These are phyloP conservation scores for Thunnus thynnus DNA, from an alignment of 2,113 vertebrate genomes.

Conservation along the genomic window DNA sequence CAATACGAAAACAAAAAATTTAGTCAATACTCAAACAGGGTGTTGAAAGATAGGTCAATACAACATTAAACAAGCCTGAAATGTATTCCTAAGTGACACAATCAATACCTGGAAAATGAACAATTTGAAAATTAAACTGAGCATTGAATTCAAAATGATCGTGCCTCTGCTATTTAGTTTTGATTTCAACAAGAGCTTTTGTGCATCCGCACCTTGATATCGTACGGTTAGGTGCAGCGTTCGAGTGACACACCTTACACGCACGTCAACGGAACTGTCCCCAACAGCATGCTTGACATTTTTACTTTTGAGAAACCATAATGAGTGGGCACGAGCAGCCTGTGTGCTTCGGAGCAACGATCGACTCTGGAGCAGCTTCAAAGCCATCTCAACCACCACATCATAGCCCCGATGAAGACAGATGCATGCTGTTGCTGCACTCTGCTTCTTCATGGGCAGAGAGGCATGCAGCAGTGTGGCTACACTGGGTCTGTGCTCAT, in stretches of 20 bases:
- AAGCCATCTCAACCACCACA: slow-evolving; percentile 39
- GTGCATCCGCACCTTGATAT: not conserved
- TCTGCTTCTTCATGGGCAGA: slow-evolving; percentile 24
- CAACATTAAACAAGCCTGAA: not conserved
- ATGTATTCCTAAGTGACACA: not conserved
- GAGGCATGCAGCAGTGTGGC: slow-evolving; percentile 39
- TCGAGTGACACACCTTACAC: not conserved
- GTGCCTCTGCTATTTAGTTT: not conserved
- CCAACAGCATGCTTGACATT: slow-evolving; percentile 45
- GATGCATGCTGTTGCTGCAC: slow-evolving; percentile 20
- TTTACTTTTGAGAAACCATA: slow-evolving; percentile 38
- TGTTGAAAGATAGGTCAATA: not conserved
- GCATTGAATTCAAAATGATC: not conserved
- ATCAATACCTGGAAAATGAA: not conserved
- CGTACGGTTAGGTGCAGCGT: not conserved
- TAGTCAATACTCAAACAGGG: slow-evolving; percentile 15
- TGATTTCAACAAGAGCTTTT: too few relatives aligned
- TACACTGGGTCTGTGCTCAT: slow-evolving; percentile 36
- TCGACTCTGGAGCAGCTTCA: slow-evolving; percentile 22
- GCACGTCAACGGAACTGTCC: not conserved
- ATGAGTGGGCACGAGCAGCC: slow-evolving; percentile 37
- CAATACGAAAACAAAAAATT: not conserved
- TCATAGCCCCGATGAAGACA: slow-evolving; percentile 35
- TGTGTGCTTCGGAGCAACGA: slow-evolving; percentile 4
- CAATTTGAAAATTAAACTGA: too few relatives aligned